These are phyloP conservation scores for Salvelinus namaycush DNA, from an alignment of 2,113 vertebrate genomes.

Conservation along the genomic window DNA sequence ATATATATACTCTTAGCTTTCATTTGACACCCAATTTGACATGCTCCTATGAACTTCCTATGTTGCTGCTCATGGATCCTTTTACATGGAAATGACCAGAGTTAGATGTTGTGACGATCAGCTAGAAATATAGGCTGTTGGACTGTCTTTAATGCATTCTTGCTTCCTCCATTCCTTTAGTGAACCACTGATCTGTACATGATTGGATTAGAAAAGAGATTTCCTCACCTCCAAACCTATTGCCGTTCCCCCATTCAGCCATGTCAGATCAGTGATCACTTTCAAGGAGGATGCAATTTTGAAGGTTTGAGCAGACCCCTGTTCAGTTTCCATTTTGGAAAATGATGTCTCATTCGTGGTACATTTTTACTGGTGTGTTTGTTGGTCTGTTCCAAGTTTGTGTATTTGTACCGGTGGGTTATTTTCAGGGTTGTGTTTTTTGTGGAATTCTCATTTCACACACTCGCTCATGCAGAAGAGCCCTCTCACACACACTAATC, in stretches of 20 bases:
- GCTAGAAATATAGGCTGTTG: background rate
- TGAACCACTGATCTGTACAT: background rate
- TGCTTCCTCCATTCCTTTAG: background rate
- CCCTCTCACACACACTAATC: constrained; percentile 24
- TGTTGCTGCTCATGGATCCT: too few species aligned
- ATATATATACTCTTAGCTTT: too few species aligned
- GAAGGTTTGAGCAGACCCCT: constrained; percentile 5
- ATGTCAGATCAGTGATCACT: constrained; percentile 37
- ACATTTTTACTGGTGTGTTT: constrained; percentile 38
- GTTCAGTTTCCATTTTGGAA: constrained; percentile 10
- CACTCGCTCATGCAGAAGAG: constrained; percentile 3
- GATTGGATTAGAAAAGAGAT: background rate
- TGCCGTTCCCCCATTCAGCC: background rate
- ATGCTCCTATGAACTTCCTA: too few species aligned
- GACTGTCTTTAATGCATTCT: constrained; percentile 20
- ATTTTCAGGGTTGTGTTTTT: constrained; percentile 42
- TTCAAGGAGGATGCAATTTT: background rate
- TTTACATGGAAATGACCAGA: too few species aligned
- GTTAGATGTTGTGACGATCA: background rate
- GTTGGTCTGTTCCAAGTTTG: constrained; percentile 24
- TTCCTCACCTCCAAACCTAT: constrained; percentile 22
- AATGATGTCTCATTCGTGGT: background rate
- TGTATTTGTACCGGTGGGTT: constrained; percentile 32
- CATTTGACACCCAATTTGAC: too few species aligned
- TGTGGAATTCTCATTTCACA: constrained; percentile 39